Evolutionary conservation across 2,888 invertebrate species (phyloP).

Genomic region (Ophion obscuratus): DNA sequence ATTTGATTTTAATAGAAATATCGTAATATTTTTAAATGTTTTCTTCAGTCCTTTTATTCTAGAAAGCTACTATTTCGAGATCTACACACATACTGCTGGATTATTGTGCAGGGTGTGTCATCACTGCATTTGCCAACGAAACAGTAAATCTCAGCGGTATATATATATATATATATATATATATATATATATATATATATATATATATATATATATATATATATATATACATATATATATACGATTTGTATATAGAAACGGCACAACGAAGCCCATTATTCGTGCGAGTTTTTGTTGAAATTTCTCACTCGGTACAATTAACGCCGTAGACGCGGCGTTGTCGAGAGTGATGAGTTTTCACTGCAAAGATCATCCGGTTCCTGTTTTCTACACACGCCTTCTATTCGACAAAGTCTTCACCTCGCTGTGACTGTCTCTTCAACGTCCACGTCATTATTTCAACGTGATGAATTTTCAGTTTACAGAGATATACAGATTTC

Average conservation of each 20-base stretch:
- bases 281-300: slow-evolving; percentile 35
- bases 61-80: slow-evolving; percentile 2
- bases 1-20: background rate
- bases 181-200: too few relatives aligned
- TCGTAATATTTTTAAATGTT: background rate
- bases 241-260: background rate
- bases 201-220: background rate
- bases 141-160: slow-evolving; percentile 11
- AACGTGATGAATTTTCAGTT: background rate
- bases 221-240: background rate
- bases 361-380: slow-evolving; percentile 45
- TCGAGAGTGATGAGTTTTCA: slow-evolving; percentile 29
- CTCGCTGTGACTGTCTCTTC: slow-evolving; percentile 6
- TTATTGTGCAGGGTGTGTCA: slow-evolving; percentile 22
- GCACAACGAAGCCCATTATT: slow-evolving; percentile 45
- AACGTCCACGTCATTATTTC: slow-evolving; percentile 5
- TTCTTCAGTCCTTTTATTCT: background rate
- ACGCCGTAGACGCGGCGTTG: slow-evolving; percentile 14
- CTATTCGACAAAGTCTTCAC: background rate
- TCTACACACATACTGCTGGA: background rate
- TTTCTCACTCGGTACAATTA: slow-evolving; percentile 58
- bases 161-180: background rate
- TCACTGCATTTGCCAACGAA: slow-evolving; percentile 4
- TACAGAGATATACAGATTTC: background rate
- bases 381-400: slow-evolving; percentile 37